Evolutionary conservation across 2,888 invertebrate species (phyloP), one percentile per base, ranked within the genome.

Genomic region (Parascotia fuliginaria): DNA sequence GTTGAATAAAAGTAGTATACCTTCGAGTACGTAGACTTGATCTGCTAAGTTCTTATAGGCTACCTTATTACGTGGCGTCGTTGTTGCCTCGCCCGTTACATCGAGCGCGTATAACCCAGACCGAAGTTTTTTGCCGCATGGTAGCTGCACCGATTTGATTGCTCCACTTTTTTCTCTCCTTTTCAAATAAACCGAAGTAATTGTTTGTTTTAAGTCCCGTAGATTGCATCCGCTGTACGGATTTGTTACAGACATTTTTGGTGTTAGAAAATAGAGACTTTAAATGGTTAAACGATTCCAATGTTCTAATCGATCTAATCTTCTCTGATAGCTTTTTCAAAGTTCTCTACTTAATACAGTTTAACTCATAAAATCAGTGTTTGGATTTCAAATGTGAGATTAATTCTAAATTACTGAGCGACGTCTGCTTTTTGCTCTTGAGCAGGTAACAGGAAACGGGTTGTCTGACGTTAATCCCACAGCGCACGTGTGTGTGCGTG

Each of bases 361-460:
- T 66, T 48, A 63, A 65, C 63, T 65, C 63, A 65, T 53, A 54
- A 61, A 47, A 62, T 59, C 45, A 45, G 38, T 55, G 65, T 75
- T 79, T 76, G 77, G 73, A 78, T 85, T 83, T 76, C 65, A 79
- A 87, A 89, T 85, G 83, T 85, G 74, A 82, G 83, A 86, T 90
- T 87, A 89, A 89, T 87, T 87, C 81, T 80, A 84, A 86, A 87
- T 89, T 84, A 87, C 85, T 73, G 70, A 73, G 77, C 64, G 73
- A 77, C 72, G 80, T 78, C 70, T 78, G 75, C 79, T 89, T 89
- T 90, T 89, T 88, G 83, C 87, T 83, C 74, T 75, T 66, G 79
- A 83, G 80, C 89, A 89, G 89, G 90, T 90, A 89, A 89, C 87
- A 89, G 88, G 89, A 89, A 90, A 90, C 89, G 87, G 87, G 90